Conservation (phyloP, 2,113 vertebrate genomes). For the Heloderma charlesbogerti region DNA sequence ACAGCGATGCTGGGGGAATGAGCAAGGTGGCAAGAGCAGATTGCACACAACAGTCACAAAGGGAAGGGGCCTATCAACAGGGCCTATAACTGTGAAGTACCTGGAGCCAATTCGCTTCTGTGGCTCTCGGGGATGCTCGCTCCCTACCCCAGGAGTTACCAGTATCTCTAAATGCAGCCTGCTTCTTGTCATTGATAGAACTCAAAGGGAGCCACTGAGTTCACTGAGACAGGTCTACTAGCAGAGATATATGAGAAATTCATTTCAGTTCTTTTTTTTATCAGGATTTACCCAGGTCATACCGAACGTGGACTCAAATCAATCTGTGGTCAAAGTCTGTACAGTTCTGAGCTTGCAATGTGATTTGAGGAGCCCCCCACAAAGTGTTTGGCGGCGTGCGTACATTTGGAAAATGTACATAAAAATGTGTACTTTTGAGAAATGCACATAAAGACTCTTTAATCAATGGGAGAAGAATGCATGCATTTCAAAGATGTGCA, state of each 20-base stretch:
- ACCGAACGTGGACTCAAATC: too few relatives aligned
- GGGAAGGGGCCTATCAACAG: neutral
- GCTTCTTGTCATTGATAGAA: neutral
- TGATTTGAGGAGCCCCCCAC: too few relatives aligned
- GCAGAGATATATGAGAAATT: neutral
- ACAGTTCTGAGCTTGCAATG: too few relatives aligned
- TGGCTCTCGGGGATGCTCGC: neutral
- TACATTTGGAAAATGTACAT: too few relatives aligned
- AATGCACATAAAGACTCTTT: too few relatives aligned
- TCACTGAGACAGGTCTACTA: neutral
- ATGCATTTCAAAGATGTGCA: too few relatives aligned
- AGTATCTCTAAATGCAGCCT: neutral
- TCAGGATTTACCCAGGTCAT: too few relatives aligned
- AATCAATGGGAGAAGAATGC: too few relatives aligned
- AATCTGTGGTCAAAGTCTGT: too few relatives aligned
- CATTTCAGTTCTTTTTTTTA: too few relatives aligned
- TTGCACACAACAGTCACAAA: neutral
- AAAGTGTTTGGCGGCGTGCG: too few relatives aligned
- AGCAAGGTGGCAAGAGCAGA: neutral
- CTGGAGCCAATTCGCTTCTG: neutral
- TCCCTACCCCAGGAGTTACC: neutral
- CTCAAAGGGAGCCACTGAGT: neutral
- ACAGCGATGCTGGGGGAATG: neutral
- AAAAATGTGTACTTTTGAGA: too few relatives aligned
- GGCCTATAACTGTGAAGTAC: neutral